Conservation (phyloP, 1,140 invertebrate genomes). For the Meteorus sp. region DNA sequence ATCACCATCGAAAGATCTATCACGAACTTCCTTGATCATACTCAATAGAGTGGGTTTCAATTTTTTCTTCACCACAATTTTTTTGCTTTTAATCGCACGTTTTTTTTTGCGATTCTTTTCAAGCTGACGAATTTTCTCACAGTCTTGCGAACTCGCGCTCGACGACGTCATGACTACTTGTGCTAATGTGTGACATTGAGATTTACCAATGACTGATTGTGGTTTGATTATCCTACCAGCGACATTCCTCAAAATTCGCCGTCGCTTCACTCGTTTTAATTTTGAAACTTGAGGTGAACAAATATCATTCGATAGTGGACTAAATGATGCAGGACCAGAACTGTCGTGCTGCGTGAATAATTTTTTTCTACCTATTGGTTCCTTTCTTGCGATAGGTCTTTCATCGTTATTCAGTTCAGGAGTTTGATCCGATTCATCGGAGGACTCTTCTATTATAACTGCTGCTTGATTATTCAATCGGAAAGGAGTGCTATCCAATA, state of each 20-base stretch:
- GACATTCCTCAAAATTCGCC: conserved; percentile 14
- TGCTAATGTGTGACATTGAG: background rate
- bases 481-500: too few species aligned
- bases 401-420: background rate
- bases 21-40: conserved; percentile 21
- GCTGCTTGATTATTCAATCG: background rate
- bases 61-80: conserved; percentile 45
- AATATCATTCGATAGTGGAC: background rate
- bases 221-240: background rate
- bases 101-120: conserved; percentile 26
- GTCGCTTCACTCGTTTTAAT: conserved; percentile 17
- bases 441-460: conserved; percentile 1
- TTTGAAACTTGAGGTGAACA: background rate
- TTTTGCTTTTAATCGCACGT: conserved; percentile 44
- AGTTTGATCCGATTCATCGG: background rate
- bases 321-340: background rate
- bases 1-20: background rate
- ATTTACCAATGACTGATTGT: background rate
- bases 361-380: conserved; percentile 14
- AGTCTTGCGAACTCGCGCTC: conserved; percentile 13
- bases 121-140: background rate
- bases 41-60: conserved; percentile 32
- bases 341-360: conserved; percentile 21
- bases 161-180: background rate
- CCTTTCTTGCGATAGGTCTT: background rate